These are phyloP conservation scores for Caenorhabditis sulstoni DNA, from an alignment of 2,888 invertebrate species.

Conservation along the genomic window DNA sequence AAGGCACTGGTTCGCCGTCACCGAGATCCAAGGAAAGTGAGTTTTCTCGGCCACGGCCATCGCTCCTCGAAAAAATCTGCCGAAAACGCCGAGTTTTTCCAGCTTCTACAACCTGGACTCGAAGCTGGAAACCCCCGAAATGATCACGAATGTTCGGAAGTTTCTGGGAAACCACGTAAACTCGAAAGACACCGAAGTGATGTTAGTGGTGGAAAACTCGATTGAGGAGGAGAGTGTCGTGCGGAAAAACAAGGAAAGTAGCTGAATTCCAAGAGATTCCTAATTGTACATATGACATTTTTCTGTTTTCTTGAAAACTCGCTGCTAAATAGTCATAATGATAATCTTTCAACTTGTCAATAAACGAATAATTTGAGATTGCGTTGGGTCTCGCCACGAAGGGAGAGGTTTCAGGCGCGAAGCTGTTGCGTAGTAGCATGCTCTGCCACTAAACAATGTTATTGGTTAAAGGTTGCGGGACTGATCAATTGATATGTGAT, in stretches of 20 bases:
- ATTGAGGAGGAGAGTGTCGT: constrained; percentile 31
- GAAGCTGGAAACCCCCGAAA: constrained; percentile 68
- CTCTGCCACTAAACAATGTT: no score
- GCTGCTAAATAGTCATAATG: not conserved
- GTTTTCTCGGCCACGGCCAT: constrained; percentile 20
- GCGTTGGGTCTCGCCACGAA: no score
- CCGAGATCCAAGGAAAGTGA: constrained; percentile 62
- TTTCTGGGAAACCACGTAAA: constrained; percentile 29
- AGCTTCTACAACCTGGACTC: constrained; percentile 78
- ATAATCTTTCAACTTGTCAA: not conserved
- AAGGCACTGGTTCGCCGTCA: constrained; percentile 75
- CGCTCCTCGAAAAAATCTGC: not conserved
- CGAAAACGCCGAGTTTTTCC: not conserved
- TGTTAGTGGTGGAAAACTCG: constrained; percentile 41
- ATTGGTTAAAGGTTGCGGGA: no score
- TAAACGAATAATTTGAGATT: no score
- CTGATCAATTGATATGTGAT: no score
- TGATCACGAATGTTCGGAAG: constrained; percentile 61
- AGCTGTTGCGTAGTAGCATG: no score
- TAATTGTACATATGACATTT: constrained; percentile 4
- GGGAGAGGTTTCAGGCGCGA: no score
- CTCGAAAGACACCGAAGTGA: constrained; percentile 41
- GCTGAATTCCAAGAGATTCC: constrained; percentile 5
- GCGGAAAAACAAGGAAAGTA: constrained; percentile 9
- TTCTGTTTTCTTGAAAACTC: no score